Evolutionary conservation across 2,113 vertebrate genomes (phyloP), one percentile per base, ranked within the genome.

Genomic region (Electrona antarctica): DNA sequence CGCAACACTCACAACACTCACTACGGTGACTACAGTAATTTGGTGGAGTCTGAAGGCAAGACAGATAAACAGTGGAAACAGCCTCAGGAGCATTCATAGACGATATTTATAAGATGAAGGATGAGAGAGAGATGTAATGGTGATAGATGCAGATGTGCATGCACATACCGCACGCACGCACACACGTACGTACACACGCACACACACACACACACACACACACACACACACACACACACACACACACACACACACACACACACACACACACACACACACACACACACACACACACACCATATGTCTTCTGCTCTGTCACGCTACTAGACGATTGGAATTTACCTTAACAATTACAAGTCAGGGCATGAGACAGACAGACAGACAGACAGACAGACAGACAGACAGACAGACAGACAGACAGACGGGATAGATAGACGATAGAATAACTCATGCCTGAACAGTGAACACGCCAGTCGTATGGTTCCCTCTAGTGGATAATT

Each of bases 401-500:
- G 21, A 21, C 21, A 21, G 21, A 21, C 21, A 21, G 21, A 21
- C 21, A 21, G 21, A 21, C 74, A 50, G 70, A 51, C 29, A 64
- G 9, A 33, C 9, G 7, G 58, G n/a, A n/a, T n/a, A n/a, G 64
- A 63, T 59, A 14, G 45, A 61, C 28, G 21, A 50, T 3, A 50
- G 29, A 47, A 50, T 52, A 45, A 65, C 15, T 61, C 48, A n/a
- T 50, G 7, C 0, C 14, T 28, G 6, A 66, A 12, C 48, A 45
- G 4, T 47, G 13, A 6, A 12, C 28, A 2, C 33, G 9, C 0
- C 48, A 4, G 64, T 65, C 9, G 0, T 77, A 4, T 84, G 74
- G 61, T 78, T 71, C 81, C 74, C 55, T 75, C 87, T 85, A 74
- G 73, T 58, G 86, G 4, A 0, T 0, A 0, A 54, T 47, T 10